Percentiles rank a stretch among this genome's conserved stretches.
Evolutionary conservation across 1,140 invertebrate genomes (phyloP).

Genomic region (Coenobita brevimanus): DNA sequence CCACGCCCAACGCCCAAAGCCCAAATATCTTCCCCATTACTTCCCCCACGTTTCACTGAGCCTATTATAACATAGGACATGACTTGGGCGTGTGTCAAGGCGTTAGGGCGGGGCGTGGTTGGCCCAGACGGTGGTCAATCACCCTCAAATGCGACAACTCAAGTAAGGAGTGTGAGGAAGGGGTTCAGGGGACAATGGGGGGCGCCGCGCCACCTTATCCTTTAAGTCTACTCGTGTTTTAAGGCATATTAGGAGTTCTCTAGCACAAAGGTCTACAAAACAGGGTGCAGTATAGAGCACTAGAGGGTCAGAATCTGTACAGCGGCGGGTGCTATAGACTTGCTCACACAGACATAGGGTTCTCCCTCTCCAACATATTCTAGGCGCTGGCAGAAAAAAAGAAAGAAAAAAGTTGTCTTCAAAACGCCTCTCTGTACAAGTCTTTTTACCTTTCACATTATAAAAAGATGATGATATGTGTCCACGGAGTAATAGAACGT

Average conservation of each 20-base stretch:
- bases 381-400: neutral
- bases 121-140: constrained; percentile 28
- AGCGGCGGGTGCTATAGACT: constrained; percentile 49
- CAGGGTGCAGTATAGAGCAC: constrained; percentile 63
- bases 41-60: constrained; percentile 12
- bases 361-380: no score
- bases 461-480: constrained; percentile 67
- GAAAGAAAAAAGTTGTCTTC: constrained; percentile 30
- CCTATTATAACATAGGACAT: constrained; percentile 26
- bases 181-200: neutral
- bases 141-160: constrained; percentile 61
- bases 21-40: constrained; percentile 14
- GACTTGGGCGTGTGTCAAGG: neutral
- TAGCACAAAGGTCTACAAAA: constrained; percentile 66
- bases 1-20: neutral
- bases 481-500: constrained; percentile 33
- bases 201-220: constrained; percentile 32
- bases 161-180: constrained; percentile 45
- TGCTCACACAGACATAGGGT: constrained; percentile 13
- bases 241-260: constrained; percentile 69
- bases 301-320: constrained; percentile 59
- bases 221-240: constrained; percentile 68
- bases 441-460: constrained; percentile 35
- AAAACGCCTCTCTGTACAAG: constrained; percentile 63
- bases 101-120: constrained; percentile 32